Percentiles rank a stretch among this genome's conserved stretches.
Conservation (phyloP, 2,113 vertebrate species). For the Lophius piscatorius region DNA sequence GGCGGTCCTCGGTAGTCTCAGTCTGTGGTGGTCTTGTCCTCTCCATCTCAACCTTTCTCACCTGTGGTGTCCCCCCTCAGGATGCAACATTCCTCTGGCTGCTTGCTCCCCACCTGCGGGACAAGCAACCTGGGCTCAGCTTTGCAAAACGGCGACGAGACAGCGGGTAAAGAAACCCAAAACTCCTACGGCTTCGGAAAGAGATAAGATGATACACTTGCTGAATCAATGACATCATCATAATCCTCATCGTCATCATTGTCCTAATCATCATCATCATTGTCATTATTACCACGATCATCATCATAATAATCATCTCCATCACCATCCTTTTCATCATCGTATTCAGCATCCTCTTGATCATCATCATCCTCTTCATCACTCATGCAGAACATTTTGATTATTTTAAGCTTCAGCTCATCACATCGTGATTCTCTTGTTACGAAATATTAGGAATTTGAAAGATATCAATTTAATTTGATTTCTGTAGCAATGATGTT, state of each 20-base stretch:
- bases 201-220: slow-evolving; percentile 25
- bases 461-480: too few species aligned
- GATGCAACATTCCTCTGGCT: accelerated
- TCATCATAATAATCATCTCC: too few species aligned
- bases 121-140: not conserved
- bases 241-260: not conserved
- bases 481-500: too few species aligned
- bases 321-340: too few species aligned
- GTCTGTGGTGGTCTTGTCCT: not conserved
- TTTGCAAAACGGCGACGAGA: slow-evolving; percentile 57
- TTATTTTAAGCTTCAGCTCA: too few species aligned
- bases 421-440: too few species aligned
- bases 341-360: too few species aligned
- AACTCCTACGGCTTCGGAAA: slow-evolving; percentile 50
- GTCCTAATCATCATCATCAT: not conserved
- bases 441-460: too few species aligned
- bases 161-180: not conserved
- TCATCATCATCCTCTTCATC: too few species aligned
- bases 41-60: not conserved
- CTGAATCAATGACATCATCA: not conserved
- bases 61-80: not conserved
- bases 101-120: slow-evolving; percentile 17
- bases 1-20: too few species aligned
- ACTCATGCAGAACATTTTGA: too few species aligned
- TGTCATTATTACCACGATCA: not conserved